Base-by-base conservation (phyloP, 1,140 invertebrate genomes). In the Pararge aegeria region DNA sequence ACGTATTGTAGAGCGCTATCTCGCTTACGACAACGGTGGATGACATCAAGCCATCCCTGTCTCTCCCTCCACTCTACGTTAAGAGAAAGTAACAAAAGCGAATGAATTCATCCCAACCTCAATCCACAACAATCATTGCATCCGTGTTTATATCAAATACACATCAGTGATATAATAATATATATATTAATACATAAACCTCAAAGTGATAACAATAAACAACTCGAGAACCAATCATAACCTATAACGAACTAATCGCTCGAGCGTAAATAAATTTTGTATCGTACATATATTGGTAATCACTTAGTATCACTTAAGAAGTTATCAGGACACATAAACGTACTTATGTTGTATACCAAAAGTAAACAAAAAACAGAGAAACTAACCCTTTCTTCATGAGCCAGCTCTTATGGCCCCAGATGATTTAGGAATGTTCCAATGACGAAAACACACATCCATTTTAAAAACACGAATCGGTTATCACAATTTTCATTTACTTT, bases 321-420 rank as follows among this genome's bases (percentile, higher is more conserved):
- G 10, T 34, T 7, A 12, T 34, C 10, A 12, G 9, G 30, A 34
- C 30, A 10, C 18, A 18, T 4, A 42, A 0, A 42, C 20, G 10
- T 21, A 5, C 19, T 12, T 3, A 12, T 12, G 9, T 21, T 24
- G 15, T 15, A 56, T 56, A 54, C 37, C 15, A 49, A 61, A 52
- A 74, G 77, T 84, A 89, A 87, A 84, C 81, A 89, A 84, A 84
- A 68, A 81, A 85, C 76, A 86, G 72, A 73, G 74, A 79, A 87
- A 89, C 83, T 87, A 80, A 87, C 86, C 86, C 86, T 86, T 87
- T 87, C 86, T 87, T 89, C 87, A 89, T 89, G 87, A 89, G 84
- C 80, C 87, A 81, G 72, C 82, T 87, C 74, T 78, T 75, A 80
- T 80, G 80, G 83, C 78, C 70, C 74, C 82, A 64, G 82, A 84